Percentiles rank a stretch among this genome's conserved stretches.
Evolutionary conservation across 1,140 invertebrate genomes (phyloP).

Genomic region (Scaptomyza montana): DNA sequence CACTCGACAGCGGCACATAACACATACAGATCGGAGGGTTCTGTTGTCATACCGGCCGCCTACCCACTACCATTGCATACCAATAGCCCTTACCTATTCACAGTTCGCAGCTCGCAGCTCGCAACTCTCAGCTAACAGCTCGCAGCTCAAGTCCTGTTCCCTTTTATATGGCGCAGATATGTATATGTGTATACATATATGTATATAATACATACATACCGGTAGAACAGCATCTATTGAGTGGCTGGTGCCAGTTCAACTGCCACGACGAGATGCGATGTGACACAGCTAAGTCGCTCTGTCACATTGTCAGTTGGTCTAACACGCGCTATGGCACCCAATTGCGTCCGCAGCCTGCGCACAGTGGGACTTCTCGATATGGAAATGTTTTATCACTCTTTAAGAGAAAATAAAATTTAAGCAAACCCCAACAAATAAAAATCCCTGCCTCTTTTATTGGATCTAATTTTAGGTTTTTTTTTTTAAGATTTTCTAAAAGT

Average conservation of each 20-base stretch:
- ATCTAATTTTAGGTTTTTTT: too few species aligned
- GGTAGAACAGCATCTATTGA: not conserved
- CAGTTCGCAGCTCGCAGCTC: not conserved
- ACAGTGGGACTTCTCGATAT: constrained; percentile 20
- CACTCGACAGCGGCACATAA: constrained; percentile 78
- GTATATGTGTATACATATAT: not conserved
- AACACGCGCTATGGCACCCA: constrained; percentile 37
- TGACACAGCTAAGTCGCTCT: constrained; percentile 6
- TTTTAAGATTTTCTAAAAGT: too few species aligned
- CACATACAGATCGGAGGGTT: constrained; percentile 46
- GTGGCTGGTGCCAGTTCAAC: constrained; percentile 13
- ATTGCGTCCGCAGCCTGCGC: not conserved
- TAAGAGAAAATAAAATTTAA: too few species aligned
- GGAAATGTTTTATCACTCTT: too few species aligned
- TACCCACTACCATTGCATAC: not conserved
- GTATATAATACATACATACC: not conserved
- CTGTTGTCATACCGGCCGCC: constrained; percentile 5
- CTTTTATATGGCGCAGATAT: not conserved
- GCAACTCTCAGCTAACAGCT: not conserved
- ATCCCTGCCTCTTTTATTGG: too few species aligned
- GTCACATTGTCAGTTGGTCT: constrained; percentile 30
- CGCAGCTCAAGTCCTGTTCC: not conserved
- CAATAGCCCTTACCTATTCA: not conserved
- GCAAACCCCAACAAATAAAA: too few species aligned
- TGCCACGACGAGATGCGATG: not conserved